Evolutionary conservation across 1,140 invertebrate genomes (phyloP).

Genomic region (Trichogramma pretiosum): DNA sequence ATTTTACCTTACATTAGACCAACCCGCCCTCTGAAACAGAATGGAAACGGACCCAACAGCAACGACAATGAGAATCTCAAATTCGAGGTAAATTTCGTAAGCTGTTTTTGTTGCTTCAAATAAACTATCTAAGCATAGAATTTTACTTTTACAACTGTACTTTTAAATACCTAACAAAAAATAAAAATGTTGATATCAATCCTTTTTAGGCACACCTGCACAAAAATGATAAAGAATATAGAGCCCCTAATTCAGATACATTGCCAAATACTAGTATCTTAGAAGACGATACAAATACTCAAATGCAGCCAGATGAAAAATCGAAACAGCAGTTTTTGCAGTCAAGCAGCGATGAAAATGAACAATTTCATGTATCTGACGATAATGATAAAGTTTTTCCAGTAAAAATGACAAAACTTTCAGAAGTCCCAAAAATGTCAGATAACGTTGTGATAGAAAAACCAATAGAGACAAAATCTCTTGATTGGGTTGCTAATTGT

Average conservation of each 20-base stretch:
- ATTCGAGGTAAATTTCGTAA: no score
- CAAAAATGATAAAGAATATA: constrained; percentile 20
- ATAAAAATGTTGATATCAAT: constrained; percentile 13
- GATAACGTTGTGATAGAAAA: no score
- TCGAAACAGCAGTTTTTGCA: no score
- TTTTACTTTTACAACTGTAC: neutral
- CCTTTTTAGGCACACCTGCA: constrained; percentile 34
- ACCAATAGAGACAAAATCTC: constrained; percentile 2
- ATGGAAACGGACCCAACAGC: no score
- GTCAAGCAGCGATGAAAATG: constrained; percentile 1
- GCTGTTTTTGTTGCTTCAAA: no score
- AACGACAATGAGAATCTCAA: constrained; percentile 30
- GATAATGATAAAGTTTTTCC: constrained; percentile 55
- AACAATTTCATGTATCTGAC: constrained; percentile 69
- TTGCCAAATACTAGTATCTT: constrained; percentile 22
- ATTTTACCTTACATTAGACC: constrained; percentile 31
- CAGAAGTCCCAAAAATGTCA: neutral
- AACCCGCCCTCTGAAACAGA: constrained; percentile 25
- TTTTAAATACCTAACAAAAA: constrained; percentile 8
- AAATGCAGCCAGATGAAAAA: no score
- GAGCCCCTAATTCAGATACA: neutral
- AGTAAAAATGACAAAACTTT: constrained; percentile 45
- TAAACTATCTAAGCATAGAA: no score
- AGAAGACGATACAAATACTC: constrained; percentile 18
- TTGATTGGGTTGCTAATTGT: constrained; percentile 34